Evolutionary conservation across 2,888 invertebrate species (phyloP).

Genomic region (Tetragonisca angustula): DNA sequence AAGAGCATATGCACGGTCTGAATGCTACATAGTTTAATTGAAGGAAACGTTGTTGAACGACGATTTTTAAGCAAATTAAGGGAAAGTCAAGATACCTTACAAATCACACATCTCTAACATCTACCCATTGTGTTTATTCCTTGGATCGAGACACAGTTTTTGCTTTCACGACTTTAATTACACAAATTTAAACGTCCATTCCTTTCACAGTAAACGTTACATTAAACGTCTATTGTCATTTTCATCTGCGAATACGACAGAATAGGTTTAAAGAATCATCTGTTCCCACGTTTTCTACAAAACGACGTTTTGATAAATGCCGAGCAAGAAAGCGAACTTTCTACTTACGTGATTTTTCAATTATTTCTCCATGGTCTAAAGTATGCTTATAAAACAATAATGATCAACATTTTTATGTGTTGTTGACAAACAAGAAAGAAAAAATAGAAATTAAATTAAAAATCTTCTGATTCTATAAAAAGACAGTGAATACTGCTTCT

Average conservation of each 20-base stretch:
- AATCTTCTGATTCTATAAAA: no score
- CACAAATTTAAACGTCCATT: not conserved
- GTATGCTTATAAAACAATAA: constrained; percentile 86
- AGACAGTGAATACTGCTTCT: no score
- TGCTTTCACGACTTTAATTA: constrained; percentile 42
- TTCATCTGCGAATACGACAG: not conserved
- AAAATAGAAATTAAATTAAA: no score
- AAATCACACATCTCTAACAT: constrained; percentile 28
- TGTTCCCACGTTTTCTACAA: not conserved
- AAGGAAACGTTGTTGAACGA: not conserved
- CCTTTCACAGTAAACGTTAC: not conserved
- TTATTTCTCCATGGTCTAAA: constrained; percentile 67
- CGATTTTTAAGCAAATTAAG: constrained; percentile 16
- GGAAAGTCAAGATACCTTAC: constrained; percentile 74
- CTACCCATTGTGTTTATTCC: constrained; percentile 50
- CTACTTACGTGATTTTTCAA: constrained; percentile 16
- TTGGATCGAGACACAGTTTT: constrained; percentile 16
- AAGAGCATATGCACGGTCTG: constrained; percentile 66
- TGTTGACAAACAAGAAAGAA: constrained; percentile 55
- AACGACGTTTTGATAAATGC: not conserved
- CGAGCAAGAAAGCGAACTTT: constrained; percentile 45
- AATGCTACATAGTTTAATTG: constrained; percentile 38
- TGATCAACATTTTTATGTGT: constrained; percentile 86
- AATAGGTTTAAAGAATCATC: not conserved
- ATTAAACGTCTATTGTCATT: not conserved